Conservation (phyloP, 2,113 vertebrate species). For the Esox niger region DNA sequence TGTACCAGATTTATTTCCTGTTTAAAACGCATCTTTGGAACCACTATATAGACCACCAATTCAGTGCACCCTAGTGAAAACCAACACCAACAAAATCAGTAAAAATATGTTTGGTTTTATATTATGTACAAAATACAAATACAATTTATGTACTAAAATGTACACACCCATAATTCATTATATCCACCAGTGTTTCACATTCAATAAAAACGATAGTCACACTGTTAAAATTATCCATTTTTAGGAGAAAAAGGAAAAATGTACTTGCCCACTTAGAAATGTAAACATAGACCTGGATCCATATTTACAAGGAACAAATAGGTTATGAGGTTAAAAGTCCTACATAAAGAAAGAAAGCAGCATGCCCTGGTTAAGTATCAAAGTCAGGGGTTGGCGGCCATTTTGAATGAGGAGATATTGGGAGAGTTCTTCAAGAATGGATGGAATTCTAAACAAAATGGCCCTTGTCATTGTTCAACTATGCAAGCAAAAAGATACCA, state of each 20-base stretch:
- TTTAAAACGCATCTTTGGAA: too few species aligned
- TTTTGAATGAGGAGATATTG: slow-evolving; percentile 7
- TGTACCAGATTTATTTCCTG: too few species aligned
- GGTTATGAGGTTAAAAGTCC: slow-evolving; percentile 8
- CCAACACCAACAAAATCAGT: slow-evolving; percentile 49
- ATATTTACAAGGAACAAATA: slow-evolving; percentile 42
- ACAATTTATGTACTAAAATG: slow-evolving; percentile 83
- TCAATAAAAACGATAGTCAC: slow-evolving; percentile 68
- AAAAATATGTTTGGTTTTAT: slow-evolving; percentile 80
- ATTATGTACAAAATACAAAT: slow-evolving; percentile 82
- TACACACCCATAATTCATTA: slow-evolving; percentile 69
- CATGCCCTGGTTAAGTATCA: slow-evolving; percentile 11
- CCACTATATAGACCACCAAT: too few species aligned
- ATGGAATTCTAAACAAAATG: slow-evolving; percentile 4
- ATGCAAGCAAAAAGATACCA: slow-evolving; percentile 47
- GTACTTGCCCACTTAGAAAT: slow-evolving; percentile 54
- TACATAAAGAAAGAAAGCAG: slow-evolving; percentile 19
- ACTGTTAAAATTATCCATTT: slow-evolving; percentile 67
- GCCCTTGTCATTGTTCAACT: slow-evolving; percentile 36
- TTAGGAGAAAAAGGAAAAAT: slow-evolving; percentile 62
- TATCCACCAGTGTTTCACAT: slow-evolving; percentile 67
- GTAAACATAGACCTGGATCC: slow-evolving; percentile 57
- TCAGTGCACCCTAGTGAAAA: slow-evolving; percentile 10
- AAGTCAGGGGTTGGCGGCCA: slow-evolving; percentile 9
- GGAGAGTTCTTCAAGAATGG: not conserved